phyloP scores from a whole-genome alignment of 2,113 vertebrate genomes.

The Dipodomys ordii region DNA sequence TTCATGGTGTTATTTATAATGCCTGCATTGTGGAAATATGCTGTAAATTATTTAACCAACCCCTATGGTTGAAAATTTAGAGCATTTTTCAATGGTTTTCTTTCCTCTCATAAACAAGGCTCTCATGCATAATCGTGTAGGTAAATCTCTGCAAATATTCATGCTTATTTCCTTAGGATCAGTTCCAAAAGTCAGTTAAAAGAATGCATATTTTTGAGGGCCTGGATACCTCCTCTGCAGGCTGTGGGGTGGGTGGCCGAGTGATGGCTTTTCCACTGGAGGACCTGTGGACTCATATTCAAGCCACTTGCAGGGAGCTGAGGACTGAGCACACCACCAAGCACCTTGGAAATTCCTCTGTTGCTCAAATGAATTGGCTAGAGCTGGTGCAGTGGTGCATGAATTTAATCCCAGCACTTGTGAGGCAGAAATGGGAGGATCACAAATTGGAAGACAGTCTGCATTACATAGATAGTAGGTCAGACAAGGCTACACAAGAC shows the following conservation, averaged over 20 bases:
- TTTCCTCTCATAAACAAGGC: constrained; percentile 23
- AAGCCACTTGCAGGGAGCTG: not conserved
- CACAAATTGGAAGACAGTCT: too few relatives aligned
- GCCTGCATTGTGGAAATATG: not conserved
- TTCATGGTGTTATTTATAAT: constrained; percentile 1
- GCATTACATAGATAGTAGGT: too few relatives aligned
- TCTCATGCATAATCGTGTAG: constrained; percentile 25
- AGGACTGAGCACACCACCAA: not conserved
- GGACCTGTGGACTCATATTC: not conserved
- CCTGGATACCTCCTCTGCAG: not conserved
- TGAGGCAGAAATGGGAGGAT: too few relatives aligned
- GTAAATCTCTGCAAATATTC: constrained; percentile 50
- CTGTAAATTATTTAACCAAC: constrained; percentile 60
- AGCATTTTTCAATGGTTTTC: constrained; percentile 44
- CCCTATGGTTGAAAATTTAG: constrained; percentile 39
- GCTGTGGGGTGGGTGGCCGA: rapidly evolving
- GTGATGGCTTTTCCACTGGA: not conserved
- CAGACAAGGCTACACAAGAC: too few relatives aligned
- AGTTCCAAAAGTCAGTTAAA: not conserved
- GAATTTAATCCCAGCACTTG: too few relatives aligned
- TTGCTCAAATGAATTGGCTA: not conserved
- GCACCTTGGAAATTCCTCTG: not conserved
- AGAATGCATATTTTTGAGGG: not conserved
- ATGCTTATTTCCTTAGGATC: constrained; percentile 1
- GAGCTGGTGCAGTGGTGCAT: too few relatives aligned